Base-by-base conservation (phyloP, 2,797 vertebrate genomes). In the Gadopsis marmoratus region DNA sequence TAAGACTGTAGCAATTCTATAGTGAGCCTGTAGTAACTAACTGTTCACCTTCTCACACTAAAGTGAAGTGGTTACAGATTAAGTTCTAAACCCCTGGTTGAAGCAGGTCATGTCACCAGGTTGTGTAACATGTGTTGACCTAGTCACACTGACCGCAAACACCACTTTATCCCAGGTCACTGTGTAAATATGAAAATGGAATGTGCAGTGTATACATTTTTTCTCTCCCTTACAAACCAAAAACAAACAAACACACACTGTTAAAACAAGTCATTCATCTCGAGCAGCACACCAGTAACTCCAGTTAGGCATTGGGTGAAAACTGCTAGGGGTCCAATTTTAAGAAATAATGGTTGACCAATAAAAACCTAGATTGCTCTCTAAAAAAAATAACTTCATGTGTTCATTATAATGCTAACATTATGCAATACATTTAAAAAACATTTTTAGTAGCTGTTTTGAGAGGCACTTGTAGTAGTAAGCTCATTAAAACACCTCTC, bases 361-460 rank as follows among this genome's bases (percentile, higher is more conserved):
- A 33, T n/a, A 45, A 50, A 68, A 84, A 70, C 21, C 54, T 1
- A 50, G 16, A 59, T 21, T 45, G 21, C 14, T 35, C 23, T 13
- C 45, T n/a, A 21, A 54, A 59, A 71, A 59, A 47, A 80, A 60
- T 21, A 55, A 21, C 23, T 43, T 50, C 21, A 12, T 3, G 10
- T 23, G 23, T 3, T 65, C 5, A 61, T 61, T 76, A 59, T 37
- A 55, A 54, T 50, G 3, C 19, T 33, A 43, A 41, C 10, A 37
- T 23, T 56, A 41, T 67, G 8, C 17, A 55, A 12, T 39, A 81
- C 29, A 43, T 26, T 37, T 8, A 37, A 39, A 10, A 41, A 13
- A 77, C 11, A 0, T 8, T 60, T 59, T 51, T 58, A 43, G 47
- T 26, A 17, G 54, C 21, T 16, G 39, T 39, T 62, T 16, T 56